These are phyloP conservation scores for Spodoptera litura DNA, from an alignment of 1,140 invertebrate genomes.

Conservation along the genomic window DNA sequence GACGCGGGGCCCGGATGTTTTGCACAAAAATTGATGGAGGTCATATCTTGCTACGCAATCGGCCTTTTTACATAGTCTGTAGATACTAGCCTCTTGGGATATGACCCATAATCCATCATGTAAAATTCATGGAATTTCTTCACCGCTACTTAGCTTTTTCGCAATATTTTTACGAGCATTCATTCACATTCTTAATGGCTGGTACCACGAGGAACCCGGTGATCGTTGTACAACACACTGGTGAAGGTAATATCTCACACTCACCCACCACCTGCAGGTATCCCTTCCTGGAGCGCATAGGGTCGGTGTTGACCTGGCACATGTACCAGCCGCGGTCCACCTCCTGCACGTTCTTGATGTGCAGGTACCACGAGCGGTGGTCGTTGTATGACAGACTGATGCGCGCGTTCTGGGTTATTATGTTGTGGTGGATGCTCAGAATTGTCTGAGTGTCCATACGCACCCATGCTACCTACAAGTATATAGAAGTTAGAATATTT, in stretches of 20 bases:
- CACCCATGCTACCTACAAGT: slow-evolving; percentile 94
- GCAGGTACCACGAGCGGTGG: slow-evolving; percentile 95
- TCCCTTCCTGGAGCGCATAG: slow-evolving; percentile 93
- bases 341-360: slow-evolving; percentile 93
- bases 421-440: slow-evolving; percentile 94
- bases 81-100: no score
- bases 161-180: background rate
- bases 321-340: slow-evolving; percentile 94
- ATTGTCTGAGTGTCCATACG: slow-evolving; percentile 96
- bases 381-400: slow-evolving; percentile 95
- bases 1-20: no score
- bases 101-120: no score
- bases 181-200: background rate
- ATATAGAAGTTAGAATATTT: background rate
- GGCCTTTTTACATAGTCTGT: no score
- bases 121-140: no score
- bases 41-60: no score
- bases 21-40: no score
- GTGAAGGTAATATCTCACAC: slow-evolving; percentile 61
- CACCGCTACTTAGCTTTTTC: background rate
- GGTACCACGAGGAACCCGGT: background rate
- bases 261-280: slow-evolving; percentile 96
- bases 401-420: slow-evolving; percentile 95
- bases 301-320: slow-evolving; percentile 95
- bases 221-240: slow-evolving; percentile 20